Percentiles rank a stretch among this genome's conserved stretches.
phyloP scores from a whole-genome alignment of 1,140 invertebrate species.

The Plodia interpunctella region DNA sequence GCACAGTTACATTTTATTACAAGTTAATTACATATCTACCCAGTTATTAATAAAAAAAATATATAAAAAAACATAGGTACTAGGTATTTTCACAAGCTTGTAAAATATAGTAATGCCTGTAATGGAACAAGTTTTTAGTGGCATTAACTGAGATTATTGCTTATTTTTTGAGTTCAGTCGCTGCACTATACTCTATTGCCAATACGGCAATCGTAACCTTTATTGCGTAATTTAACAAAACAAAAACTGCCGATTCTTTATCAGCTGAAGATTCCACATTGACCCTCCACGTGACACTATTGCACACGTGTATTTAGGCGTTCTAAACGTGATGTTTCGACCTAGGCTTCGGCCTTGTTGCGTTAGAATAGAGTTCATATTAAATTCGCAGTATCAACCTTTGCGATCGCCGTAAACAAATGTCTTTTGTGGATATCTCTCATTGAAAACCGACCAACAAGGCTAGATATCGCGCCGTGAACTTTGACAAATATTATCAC shows the following conservation, averaged over 20 bases:
- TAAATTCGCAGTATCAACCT: neutral
- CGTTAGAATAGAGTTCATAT: conserved; percentile 1
- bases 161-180: no score
- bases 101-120: no score
- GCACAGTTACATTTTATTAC: no score
- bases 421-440: neutral
- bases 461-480: conserved; percentile 35
- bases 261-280: neutral
- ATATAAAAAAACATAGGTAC: no score
- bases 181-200: no score
- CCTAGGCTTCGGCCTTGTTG: neutral
- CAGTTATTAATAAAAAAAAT: no score
- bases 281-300: neutral
- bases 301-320: neutral
- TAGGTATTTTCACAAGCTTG: no score
- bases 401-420: neutral
- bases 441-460: conserved; percentile 25
- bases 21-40: no score
- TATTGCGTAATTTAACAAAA: neutral
- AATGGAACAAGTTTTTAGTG: no score
- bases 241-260: neutral
- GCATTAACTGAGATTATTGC: no score
- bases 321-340: neutral
- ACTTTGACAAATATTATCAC: conserved; percentile 51
- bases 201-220: neutral